phyloP scores from a whole-genome alignment of 92 coral and sea anemone species.

The Zoanthus gigantus region DNA sequence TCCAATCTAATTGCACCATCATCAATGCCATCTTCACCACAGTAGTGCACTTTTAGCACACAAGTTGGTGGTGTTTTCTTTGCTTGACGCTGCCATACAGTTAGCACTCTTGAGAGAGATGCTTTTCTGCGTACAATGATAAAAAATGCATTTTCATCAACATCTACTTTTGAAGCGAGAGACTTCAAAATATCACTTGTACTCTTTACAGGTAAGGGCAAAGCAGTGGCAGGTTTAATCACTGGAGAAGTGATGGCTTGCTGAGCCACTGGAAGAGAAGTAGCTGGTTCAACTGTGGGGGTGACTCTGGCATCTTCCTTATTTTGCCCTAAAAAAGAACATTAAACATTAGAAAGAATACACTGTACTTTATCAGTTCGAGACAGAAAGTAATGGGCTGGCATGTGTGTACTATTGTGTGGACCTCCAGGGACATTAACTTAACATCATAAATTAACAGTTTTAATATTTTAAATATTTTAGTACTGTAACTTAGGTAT shows the following conservation, averaged over 20 bases:
- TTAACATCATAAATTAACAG: background rate
- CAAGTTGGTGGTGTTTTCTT: constrained; percentile 48
- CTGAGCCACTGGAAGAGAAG: constrained; percentile 18
- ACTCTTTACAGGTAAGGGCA: constrained; percentile 17
- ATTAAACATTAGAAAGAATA: constrained; percentile 2
- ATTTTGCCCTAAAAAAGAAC: constrained; percentile 2
- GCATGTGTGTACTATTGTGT: background rate
- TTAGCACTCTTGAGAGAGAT: constrained; percentile 42
- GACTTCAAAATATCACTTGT: constrained; percentile 42
- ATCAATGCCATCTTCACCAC: constrained; percentile 52
- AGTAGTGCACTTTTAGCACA: constrained; percentile 41
- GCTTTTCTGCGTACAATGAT: constrained; percentile 55
- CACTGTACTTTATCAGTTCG: background rate
- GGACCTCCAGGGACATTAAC: background rate
- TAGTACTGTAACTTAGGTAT: background rate
- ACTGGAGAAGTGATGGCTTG: constrained; percentile 3
- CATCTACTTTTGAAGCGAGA: constrained; percentile 51
- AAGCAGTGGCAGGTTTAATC: background rate
- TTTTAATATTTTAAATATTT: background rate
- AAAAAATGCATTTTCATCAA: constrained; percentile 29
- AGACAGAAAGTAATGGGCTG: constrained; percentile 3
- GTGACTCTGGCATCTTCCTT: constrained; percentile 19
- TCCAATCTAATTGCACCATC: constrained; percentile 55
- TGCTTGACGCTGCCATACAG: constrained; percentile 53
- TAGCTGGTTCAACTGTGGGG: constrained; percentile 24